Conservation (phyloP, 2,113 vertebrate species). For the Brienomyrus brachyistius region DNA sequence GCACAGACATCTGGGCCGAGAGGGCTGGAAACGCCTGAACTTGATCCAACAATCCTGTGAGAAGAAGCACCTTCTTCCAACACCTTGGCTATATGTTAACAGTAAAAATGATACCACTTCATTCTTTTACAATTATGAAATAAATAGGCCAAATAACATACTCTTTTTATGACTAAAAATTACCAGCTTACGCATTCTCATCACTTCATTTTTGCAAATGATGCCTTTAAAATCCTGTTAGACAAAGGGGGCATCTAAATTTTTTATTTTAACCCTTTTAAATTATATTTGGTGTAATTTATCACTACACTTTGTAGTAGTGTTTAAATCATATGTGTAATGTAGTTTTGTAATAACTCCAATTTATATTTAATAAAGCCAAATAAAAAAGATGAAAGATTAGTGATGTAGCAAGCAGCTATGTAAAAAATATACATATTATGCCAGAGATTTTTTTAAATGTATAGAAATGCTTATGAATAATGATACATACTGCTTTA, state of each 20-base stretch:
- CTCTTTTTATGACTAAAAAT: background rate
- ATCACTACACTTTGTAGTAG: background rate
- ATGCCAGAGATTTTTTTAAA: background rate
- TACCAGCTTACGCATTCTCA: background rate
- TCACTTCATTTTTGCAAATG: background rate
- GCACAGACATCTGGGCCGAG: slow-evolving; percentile 30
- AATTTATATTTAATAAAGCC: background rate
- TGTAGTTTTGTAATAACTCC: background rate
- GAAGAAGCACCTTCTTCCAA: slow-evolving; percentile 13
- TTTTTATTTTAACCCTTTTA: background rate
- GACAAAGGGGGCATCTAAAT: background rate
- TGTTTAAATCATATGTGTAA: background rate
- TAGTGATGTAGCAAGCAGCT: background rate
- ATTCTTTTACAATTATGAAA: slow-evolving; percentile 5
- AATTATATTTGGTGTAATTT: background rate
- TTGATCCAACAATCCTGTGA: slow-evolving; percentile 20
- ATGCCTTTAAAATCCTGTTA: background rate
- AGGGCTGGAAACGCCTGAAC: slow-evolving; percentile 24
- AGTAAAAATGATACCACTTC: slow-evolving; percentile 9
- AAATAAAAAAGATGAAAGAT: background rate
- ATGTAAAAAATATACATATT: background rate
- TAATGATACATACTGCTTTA: background rate
- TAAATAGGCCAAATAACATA: background rate
- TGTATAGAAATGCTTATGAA: background rate
- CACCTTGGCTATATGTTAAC: slow-evolving; percentile 18